Evolutionary conservation across 2,797 vertebrate species (phyloP).

Genomic region (Adelosebastes latens): DNA sequence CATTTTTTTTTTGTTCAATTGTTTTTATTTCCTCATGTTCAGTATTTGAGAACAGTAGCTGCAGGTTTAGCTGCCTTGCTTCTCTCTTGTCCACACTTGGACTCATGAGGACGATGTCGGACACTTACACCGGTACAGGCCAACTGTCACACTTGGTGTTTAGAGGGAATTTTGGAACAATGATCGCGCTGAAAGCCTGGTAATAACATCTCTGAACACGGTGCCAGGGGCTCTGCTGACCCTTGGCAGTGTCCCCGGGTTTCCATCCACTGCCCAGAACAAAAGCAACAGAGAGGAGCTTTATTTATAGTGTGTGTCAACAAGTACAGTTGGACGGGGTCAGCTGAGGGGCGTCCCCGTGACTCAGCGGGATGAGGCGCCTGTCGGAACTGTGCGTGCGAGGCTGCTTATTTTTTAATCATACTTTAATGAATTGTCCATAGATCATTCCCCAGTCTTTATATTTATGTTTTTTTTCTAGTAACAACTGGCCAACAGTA

Average conservation of each 20-base stretch:
- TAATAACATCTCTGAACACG: slow-evolving; percentile 45
- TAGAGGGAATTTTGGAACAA: slow-evolving; percentile 36
- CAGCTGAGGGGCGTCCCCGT: background rate
- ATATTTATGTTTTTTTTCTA: background rate
- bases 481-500: background rate
- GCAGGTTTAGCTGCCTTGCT: background rate
- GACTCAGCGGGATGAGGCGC: slow-evolving; percentile 12
- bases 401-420: background rate
- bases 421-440: background rate
- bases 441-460: background rate
- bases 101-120: slow-evolving; percentile 30
- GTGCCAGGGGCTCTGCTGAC: slow-evolving; percentile 54
- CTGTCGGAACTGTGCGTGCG: background rate
- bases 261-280: slow-evolving; percentile 54
- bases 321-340: slow-evolving; percentile 34
- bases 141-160: slow-evolving; percentile 31
- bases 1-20: too few species aligned
- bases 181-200: slow-evolving; percentile 6
- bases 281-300: slow-evolving; percentile 40
- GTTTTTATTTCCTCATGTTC: background rate
- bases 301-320: slow-evolving; percentile 57
- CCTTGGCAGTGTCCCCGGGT: slow-evolving; percentile 52
- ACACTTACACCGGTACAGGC: background rate
- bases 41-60: background rate
- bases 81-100: background rate